Evolutionary conservation across 2,888 invertebrate species (phyloP), one percentile per base, ranked within the genome.

Genomic region (Halictus quadricinctus): DNA sequence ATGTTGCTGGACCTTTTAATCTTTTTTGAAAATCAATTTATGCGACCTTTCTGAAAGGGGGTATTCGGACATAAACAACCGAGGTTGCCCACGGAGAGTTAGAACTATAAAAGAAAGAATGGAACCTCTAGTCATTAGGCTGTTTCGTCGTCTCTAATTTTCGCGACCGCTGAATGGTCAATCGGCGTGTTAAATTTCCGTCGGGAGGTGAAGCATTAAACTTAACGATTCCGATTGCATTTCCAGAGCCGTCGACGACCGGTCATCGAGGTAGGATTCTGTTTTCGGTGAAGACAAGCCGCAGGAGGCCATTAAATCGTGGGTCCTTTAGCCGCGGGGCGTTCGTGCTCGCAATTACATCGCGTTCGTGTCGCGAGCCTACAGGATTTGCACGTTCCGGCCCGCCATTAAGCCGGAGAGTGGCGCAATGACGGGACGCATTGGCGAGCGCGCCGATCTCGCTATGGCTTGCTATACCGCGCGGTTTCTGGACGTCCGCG

Each of bases 341-440:
- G 60, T 41, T 2, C 73, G 46, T 8, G 29, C 69, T 21, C 25
- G 48, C 73, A 74, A 80, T 82, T 82, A 80, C 58, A 58, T 48
- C 73, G 36, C 43, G 41, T 69, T 10, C 29, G 43, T 60, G 60
- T 58, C 78, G 46, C 72, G 58, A 46, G 29, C n/a, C 54, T 43
- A 66, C 10, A 21, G 29, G 29, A 66, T 73, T 66, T 46, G 58
- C 72, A 79, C 41, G 70, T 78, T 43, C 64, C 72, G 43, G 10
- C 58, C 21, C 29, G 29, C 58, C 69, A n/a, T 80, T 80, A 80
- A 69, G 41, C 66, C 15, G 46, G 29, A 60, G 1, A 69, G 54
- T 21, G 54, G 29, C 18, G 64, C 60, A 46, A 41, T 29, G 29
- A 29, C 43, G 50, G 60, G 66, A 79, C 25, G 41, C 69, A 29